Evolutionary conservation across 2,888 invertebrate genomes (phyloP), one percentile per base, ranked within the genome.

Genomic region (Drosophila ochracea): DNA sequence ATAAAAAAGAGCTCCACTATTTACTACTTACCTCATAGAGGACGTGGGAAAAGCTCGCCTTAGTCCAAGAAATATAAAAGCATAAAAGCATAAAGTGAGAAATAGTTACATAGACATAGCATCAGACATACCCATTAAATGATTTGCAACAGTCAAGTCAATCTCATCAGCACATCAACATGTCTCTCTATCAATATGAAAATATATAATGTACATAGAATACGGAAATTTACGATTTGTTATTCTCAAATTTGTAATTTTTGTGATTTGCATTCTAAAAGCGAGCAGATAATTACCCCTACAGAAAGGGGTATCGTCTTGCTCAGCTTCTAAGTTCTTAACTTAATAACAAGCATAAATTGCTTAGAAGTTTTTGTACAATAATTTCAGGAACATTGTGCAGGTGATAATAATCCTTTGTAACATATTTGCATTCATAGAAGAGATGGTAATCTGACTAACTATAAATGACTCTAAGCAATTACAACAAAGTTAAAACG

Each of bases 351-450:
- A 13, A 39, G 19, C 19, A 55, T 62, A 62, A 62, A 55, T 31
- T 30, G 61, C 61, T 62, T 39, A n/a, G 39, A 11, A 39, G 31
- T 7, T 11, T 30, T 61, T 52, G 13, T 33, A 10, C 35, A 60
- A 28, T 33, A 35, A n/a, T 35, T 60, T 61, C 3, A 5, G 10
- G 5, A 28, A 35, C 6, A 52, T 37, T 21, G 16, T 53, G 21
- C 28, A 41, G 30, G 19, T 39, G 30, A 41, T 30, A 21, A 3
- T 30, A 41, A 31, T 41, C 9, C 28, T 35, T 28, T n/a, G 57
- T 13, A 30, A 28, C n/a, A 9, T 16, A n/a, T 30, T 30, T 13
- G 4, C 13, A 39, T 39, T 37, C 41, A 31, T 31, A 41, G 30
- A 21, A 13, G 5, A 58, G 16, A 41, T 10, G 9, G 7, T 30